Conservation (phyloP, 1,140 invertebrate species). For the Octopus sinensis region DNA sequence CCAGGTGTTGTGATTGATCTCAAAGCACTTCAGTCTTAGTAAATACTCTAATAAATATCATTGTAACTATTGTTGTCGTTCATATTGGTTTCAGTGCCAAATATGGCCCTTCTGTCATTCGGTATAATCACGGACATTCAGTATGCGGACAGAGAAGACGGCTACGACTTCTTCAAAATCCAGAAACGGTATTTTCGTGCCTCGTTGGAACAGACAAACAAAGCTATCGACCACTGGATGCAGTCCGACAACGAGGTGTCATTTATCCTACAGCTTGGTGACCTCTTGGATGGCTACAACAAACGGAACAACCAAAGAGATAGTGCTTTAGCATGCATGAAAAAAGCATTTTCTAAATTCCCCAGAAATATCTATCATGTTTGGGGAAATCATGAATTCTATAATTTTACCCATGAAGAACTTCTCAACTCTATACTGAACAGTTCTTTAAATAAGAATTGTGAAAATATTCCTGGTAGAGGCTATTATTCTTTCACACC, state of each 20-base stretch:
- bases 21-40: too few relatives aligned
- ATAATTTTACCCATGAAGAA: constrained; percentile 50
- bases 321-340: constrained; percentile 25
- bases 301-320: constrained; percentile 21
- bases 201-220: constrained; percentile 43
- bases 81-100: too few relatives aligned
- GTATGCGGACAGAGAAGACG: constrained; percentile 54
- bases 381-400: constrained; percentile 57
- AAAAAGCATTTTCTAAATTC: constrained; percentile 28
- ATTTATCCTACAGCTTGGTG: constrained; percentile 55
- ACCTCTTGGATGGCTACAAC: constrained; percentile 55
- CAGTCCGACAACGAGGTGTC: constrained; percentile 27
- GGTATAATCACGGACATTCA: constrained; percentile 56
- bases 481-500: constrained; percentile 49
- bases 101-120: constrained; percentile 36
- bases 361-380: constrained; percentile 47
- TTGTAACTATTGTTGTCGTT: too few relatives aligned
- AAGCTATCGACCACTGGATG: constrained; percentile 51
- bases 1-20: too few relatives aligned
- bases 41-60: too few relatives aligned
- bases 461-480: constrained; percentile 13
- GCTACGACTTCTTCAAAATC: constrained; percentile 45
- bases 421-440: constrained; percentile 32
- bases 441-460: constrained; percentile 15
- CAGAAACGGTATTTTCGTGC: constrained; percentile 48